These are phyloP conservation scores for Pyxicephalus adspersus DNA, from an alignment of 2,113 vertebrate species.

Conservation along the genomic window DNA sequence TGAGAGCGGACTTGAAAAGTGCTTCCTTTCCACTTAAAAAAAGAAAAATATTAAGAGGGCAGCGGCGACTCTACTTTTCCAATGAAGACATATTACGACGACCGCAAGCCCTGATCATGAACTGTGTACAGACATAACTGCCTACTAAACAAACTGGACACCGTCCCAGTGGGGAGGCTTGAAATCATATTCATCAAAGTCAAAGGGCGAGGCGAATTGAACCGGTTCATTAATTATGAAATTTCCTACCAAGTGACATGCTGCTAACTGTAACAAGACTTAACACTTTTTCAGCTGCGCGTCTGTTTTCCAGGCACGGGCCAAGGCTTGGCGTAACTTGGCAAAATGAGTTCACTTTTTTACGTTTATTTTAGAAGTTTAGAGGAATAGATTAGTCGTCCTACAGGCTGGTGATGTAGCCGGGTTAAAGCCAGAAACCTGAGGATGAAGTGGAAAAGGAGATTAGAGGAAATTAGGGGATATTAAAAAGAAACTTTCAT, in stretches of 20 bases:
- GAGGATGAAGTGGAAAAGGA: neutral
- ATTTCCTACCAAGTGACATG: slow-evolving; percentile 75
- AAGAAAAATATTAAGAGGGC: neutral
- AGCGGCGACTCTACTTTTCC: neutral
- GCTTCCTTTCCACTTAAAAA: slow-evolving; percentile 3
- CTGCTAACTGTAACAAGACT: slow-evolving; percentile 70
- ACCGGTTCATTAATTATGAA: slow-evolving; percentile 82
- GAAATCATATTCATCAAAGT: slow-evolving; percentile 77
- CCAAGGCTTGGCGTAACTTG: slow-evolving; percentile 32
- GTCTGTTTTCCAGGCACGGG: neutral
- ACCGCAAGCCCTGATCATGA: slow-evolving; percentile 60
- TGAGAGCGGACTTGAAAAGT: neutral
- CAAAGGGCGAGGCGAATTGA: slow-evolving; percentile 76
- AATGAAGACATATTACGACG: neutral
- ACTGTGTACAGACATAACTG: slow-evolving; percentile 72
- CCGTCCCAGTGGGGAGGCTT: slow-evolving; percentile 71
- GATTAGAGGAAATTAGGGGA: too few species aligned
- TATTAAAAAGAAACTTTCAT: too few species aligned
- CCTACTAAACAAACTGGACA: slow-evolving; percentile 74
- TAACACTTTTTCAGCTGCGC: slow-evolving; percentile 64
- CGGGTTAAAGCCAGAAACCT: neutral
- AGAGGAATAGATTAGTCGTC: neutral
- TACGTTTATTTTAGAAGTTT: slow-evolving; percentile 5
- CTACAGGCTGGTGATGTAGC: neutral
- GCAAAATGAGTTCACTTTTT: neutral